phyloP scores from a whole-genome alignment of 2,113 vertebrate genomes.

The Nannospalax galili region DNA sequence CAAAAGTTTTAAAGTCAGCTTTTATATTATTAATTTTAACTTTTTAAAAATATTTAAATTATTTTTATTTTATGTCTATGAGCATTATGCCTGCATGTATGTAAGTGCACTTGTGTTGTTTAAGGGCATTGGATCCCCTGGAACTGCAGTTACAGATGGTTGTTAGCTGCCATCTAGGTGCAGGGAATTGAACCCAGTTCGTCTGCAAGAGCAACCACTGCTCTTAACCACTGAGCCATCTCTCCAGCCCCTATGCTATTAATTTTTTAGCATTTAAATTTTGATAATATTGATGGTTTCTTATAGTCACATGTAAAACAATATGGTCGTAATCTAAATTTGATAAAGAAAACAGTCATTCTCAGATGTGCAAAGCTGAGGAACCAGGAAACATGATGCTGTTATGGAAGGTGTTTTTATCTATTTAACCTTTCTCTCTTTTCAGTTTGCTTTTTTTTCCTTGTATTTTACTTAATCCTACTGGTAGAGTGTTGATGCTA shows the following conservation, averaged over 20 bases:
- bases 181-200: too few species aligned
- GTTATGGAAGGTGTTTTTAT: background rate
- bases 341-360: conserved; percentile 1
- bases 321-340: background rate
- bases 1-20: background rate
- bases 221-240: too few species aligned
- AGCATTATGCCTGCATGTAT: too few species aligned
- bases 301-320: background rate
- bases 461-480: background rate
- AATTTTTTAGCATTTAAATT: background rate
- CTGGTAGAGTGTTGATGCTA: background rate
- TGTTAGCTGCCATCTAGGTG: too few species aligned
- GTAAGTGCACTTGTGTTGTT: too few species aligned
- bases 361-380: background rate
- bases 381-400: background rate
- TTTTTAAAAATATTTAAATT: too few species aligned
- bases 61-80: too few species aligned
- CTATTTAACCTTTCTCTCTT: background rate
- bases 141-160: too few species aligned
- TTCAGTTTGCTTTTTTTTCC: background rate
- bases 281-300: background rate
- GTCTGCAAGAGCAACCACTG: too few species aligned
- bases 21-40: background rate
- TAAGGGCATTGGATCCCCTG: too few species aligned
- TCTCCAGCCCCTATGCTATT: background rate